Evolutionary conservation across 2,797 vertebrate genomes (phyloP).

Genomic region (Rhinogobio ventralis): DNA sequence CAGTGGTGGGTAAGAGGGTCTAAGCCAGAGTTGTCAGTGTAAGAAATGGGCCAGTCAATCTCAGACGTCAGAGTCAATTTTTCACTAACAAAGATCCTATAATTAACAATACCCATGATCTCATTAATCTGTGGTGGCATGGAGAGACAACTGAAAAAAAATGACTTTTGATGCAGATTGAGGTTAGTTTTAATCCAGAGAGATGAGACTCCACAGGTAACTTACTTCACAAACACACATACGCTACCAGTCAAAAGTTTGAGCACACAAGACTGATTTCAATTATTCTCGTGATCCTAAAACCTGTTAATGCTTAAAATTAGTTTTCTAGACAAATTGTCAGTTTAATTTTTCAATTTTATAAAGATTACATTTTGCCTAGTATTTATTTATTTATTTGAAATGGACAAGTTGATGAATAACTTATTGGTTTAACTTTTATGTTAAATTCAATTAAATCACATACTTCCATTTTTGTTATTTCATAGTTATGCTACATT

Average conservation of each 20-base stretch:
- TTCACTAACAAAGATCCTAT: conserved; percentile 41
- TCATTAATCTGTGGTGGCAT: conserved; percentile 38
- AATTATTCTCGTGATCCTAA: neutral
- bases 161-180: conserved; percentile 21
- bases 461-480: neutral
- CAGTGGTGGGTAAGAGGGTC: conserved; percentile 41
- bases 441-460: neutral
- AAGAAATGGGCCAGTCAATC: conserved; percentile 40
- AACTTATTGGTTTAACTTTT: neutral
- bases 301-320: neutral
- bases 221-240: conserved; percentile 32
- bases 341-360: neutral
- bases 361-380: neutral
- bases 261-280: conserved; percentile 6
- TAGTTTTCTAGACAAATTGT: neutral
- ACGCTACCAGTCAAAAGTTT: conserved; percentile 23
- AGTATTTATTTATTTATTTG: neutral
- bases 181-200: conserved; percentile 48
- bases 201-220: conserved; percentile 63
- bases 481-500: neutral
- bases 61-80: conserved; percentile 28
- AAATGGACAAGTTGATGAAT: neutral
- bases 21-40: conserved; percentile 39
- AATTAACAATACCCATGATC: conserved; percentile 39
- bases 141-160: conserved; percentile 26